phyloP scores from a whole-genome alignment of 2,113 vertebrate genomes.

The Loxodonta africana region DNA sequence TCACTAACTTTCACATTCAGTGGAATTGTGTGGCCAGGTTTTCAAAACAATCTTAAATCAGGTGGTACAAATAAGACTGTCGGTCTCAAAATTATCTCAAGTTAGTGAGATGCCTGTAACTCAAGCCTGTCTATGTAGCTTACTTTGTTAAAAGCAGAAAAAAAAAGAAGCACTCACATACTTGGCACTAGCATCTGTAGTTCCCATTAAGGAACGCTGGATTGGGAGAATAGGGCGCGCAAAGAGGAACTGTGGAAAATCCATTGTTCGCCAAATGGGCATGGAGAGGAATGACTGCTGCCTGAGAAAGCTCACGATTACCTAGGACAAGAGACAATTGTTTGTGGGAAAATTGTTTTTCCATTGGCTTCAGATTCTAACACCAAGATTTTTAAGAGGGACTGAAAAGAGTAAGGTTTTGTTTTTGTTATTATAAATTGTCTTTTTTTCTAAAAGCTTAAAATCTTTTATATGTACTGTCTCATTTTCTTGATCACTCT shows the following conservation, averaged over 20 bases:
- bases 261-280: rapidly evolving
- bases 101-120: rapidly evolving
- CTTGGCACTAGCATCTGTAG: rapidly evolving
- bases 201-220: background rate
- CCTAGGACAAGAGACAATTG: rapidly evolving
- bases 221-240: rapidly evolving
- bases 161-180: rapidly evolving
- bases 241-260: rapidly evolving
- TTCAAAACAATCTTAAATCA: background rate
- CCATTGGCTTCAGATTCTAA: background rate
- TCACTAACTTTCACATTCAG: rapidly evolving
- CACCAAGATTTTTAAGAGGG: background rate
- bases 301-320: rapidly evolving
- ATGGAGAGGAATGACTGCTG: rapidly evolving
- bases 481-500: background rate
- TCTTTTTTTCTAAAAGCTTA: background rate
- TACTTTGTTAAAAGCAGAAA: background rate
- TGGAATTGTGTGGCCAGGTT: rapidly evolving
- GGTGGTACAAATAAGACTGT: background rate
- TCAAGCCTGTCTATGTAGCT: rapidly evolving
- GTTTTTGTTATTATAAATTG: background rate
- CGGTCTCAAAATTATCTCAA: rapidly evolving
- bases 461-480: background rate
- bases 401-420: background rate
- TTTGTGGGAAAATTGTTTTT: rapidly evolving